Base-by-base conservation (phyloP, 2,797 vertebrate genomes). In the Taenioides sp. region DNA sequence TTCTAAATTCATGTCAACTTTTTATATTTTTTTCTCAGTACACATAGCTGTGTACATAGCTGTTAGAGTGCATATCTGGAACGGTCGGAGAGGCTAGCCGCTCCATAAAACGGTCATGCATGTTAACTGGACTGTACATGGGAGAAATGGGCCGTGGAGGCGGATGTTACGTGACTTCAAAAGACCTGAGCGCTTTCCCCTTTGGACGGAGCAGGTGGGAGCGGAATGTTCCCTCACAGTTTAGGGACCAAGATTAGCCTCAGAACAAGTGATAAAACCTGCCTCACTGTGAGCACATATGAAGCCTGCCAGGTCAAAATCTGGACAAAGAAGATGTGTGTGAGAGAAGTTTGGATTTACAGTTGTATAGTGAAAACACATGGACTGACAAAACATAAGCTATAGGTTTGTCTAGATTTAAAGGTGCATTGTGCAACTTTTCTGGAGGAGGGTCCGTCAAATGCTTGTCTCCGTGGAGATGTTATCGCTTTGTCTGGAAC, bases 101-200 rank as follows among this genome's bases (percentile, higher is more conserved):
- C 82, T 59, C 80, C 88, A 69, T 90, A 88, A 90, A 87, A 82
- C 79, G 62, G 34, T 70, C 87, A 84, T 77, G 78, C 73, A 58
- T 76, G 86, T 84, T 78, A 83, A 74, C 79, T 78, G 73, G 74
- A 68, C 12, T 9, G 82, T 60, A 70, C 80, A 75, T 61, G 79
- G 81, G 83, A 78, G 78, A 88, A 91, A 91, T 82, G 85, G 86
- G 83, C 81, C 81, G 1, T 86, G 80, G 77, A 70, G 0, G 78
- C 61, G 75, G 81, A 85, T 78, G 84, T 85, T 88, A 78, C 82
- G 83, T 73, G 81, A 83, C 88, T 91, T 84, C 78, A 87, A 83
- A 85, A 80, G 71, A 73, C 76, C 28, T 54, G 27, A 7, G 52
- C 63, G 55, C 63, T 54, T 25, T 34, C 43, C 59, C 55, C 70